Percentiles rank a stretch among this genome's conserved stretches.
Evolutionary conservation across 2,113 vertebrate species (phyloP).

Genomic region (Vidua chalybeata): DNA sequence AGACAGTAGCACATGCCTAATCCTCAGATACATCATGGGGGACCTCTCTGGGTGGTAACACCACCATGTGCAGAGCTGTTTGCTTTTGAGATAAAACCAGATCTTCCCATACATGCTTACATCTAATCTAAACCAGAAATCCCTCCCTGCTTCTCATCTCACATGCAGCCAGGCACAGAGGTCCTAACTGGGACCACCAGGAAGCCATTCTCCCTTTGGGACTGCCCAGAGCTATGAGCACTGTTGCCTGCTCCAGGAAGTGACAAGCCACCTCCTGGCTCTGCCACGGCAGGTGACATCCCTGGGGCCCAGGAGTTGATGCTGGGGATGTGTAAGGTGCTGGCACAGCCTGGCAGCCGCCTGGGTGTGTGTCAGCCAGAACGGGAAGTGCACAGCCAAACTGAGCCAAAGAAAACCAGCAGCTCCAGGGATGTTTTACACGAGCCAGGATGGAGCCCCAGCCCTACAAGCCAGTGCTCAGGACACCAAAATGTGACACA

Average conservation of each 20-base stretch:
- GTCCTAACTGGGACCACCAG: background rate
- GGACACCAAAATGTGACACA: background rate
- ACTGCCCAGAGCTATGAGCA: background rate
- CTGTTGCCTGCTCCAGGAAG: background rate
- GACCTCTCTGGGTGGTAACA: background rate
- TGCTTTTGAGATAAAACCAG: background rate
- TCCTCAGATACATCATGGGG: background rate
- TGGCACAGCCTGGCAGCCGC: background rate
- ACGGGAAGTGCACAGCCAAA: background rate
- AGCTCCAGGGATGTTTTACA: background rate
- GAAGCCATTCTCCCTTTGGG: background rate
- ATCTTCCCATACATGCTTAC: background rate
- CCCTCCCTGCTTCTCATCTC: background rate
- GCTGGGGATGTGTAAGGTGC: background rate
- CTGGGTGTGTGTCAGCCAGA: background rate
- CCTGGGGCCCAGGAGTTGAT: background rate
- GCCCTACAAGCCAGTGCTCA: rapidly evolving
- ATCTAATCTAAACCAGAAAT: background rate
- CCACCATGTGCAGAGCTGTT: background rate
- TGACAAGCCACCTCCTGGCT: background rate
- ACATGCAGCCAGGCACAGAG: background rate
- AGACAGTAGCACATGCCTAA: background rate
- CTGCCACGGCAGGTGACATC: background rate
- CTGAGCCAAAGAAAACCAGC: background rate
- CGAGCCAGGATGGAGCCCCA: background rate